These are phyloP conservation scores for Spodoptera frugiperda DNA, from an alignment of 1,140 invertebrate species.

Conservation along the genomic window DNA sequence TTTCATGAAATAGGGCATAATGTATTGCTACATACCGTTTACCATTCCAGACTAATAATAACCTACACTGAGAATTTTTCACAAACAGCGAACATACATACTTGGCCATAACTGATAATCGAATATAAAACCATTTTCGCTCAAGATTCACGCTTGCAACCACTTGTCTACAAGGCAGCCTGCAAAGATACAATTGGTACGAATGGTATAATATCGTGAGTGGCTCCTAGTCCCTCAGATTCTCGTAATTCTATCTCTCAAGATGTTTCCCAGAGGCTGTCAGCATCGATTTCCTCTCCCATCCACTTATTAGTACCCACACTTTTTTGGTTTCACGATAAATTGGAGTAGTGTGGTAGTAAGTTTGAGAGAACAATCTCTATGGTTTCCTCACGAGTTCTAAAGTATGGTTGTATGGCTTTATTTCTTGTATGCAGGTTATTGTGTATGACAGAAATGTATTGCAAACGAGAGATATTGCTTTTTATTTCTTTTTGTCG, in stretches of 20 bases:
- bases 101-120: too few relatives aligned
- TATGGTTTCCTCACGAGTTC: background rate
- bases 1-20: too few relatives aligned
- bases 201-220: slow-evolving; percentile 58
- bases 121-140: too few relatives aligned
- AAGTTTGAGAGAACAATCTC: slow-evolving; percentile 5
- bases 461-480: too few relatives aligned
- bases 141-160: too few relatives aligned
- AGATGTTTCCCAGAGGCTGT: slow-evolving; percentile 50
- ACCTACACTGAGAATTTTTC: too few relatives aligned
- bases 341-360: slow-evolving; percentile 23
- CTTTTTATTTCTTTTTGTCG: too few relatives aligned
- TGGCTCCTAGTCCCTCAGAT: slow-evolving; percentile 51
- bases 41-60: too few relatives aligned
- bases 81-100: too few relatives aligned
- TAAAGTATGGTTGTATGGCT: background rate
- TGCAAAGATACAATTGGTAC: slow-evolving; percentile 51
- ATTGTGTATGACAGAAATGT: too few relatives aligned
- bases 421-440: background rate
- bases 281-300: slow-evolving; percentile 52
- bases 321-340: slow-evolving; percentile 38
- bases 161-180: background rate
- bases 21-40: too few relatives aligned
- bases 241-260: slow-evolving; percentile 55
- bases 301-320: slow-evolving; percentile 45